phyloP scores from a whole-genome alignment of 64 coral and sea anemone genomes.

The Montipora cactus region DNA sequence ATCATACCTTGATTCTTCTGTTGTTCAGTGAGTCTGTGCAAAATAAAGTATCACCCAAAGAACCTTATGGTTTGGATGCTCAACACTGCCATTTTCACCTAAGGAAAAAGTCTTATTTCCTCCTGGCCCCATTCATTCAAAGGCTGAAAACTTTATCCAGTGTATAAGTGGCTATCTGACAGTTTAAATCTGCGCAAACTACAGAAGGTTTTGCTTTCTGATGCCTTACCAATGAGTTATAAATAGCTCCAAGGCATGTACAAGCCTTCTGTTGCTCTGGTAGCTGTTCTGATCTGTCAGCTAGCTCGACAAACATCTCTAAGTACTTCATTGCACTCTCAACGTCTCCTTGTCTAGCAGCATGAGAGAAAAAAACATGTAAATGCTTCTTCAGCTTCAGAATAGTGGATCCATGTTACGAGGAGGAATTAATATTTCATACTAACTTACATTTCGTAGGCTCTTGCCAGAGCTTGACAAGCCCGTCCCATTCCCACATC shows the following conservation, averaged over 20 bases:
- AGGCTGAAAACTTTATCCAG: too few relatives aligned
- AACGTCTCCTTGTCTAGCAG: slow-evolving; percentile 84
- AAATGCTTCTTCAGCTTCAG: too few relatives aligned
- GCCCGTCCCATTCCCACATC: slow-evolving; percentile 94
- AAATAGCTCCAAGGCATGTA: slow-evolving; percentile 81
- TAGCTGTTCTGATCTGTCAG: slow-evolving; percentile 83
- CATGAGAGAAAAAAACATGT: background rate
- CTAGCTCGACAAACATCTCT: slow-evolving; percentile 96
- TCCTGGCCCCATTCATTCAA: too few relatives aligned
- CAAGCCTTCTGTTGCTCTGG: slow-evolving; percentile 94
- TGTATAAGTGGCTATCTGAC: too few relatives aligned
- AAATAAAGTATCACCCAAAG: too few relatives aligned
- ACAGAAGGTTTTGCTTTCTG: too few relatives aligned
- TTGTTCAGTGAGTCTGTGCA: too few relatives aligned
- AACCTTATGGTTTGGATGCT: too few relatives aligned
- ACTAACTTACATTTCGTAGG: slow-evolving; percentile 92
- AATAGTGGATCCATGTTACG: background rate
- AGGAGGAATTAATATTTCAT: background rate
- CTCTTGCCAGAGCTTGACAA: slow-evolving; percentile 89
- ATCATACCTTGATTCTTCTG: too few relatives aligned
- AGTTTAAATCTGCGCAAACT: too few relatives aligned
- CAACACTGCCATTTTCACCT: too few relatives aligned
- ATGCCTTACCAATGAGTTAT: slow-evolving; percentile 88
- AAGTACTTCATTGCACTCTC: slow-evolving; percentile 95
- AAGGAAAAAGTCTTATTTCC: too few relatives aligned